Conservation (phyloP, 2,888 invertebrate species). For the Yponomeuta evonymella region DNA sequence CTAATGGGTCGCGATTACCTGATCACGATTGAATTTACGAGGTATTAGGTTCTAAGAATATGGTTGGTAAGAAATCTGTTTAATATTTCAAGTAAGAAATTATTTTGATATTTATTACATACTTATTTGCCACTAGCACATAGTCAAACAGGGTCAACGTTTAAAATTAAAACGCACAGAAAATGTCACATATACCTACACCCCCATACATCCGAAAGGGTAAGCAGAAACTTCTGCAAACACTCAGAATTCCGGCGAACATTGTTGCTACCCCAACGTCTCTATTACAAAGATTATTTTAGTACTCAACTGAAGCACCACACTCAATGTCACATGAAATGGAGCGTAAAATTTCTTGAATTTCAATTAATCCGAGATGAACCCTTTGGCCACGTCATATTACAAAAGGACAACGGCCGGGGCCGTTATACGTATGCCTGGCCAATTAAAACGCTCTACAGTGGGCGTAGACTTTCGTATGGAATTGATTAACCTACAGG, state of each 20-base stretch:
- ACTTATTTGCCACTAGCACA: too few relatives aligned
- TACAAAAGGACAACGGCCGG: slow-evolving; percentile 56
- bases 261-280: slow-evolving; percentile 1
- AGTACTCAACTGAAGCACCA: neutral
- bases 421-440: slow-evolving; percentile 38
- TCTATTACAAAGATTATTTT: slow-evolving; percentile 10
- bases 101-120: too few relatives aligned
- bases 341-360: slow-evolving; percentile 35
- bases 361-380: slow-evolving; percentile 58
- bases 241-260: slow-evolving; percentile 29
- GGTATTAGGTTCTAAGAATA: too few relatives aligned
- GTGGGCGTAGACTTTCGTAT: slow-evolving; percentile 26
- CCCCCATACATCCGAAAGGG: neutral
- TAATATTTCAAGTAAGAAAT: too few relatives aligned
- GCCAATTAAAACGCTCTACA: slow-evolving; percentile 52
- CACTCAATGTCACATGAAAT: slow-evolving; percentile 16
- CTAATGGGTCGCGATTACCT: too few relatives aligned
- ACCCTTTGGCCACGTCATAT: slow-evolving; percentile 51
- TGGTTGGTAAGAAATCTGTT: too few relatives aligned
- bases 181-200: neutral
- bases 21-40: too few relatives aligned
- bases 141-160: neutral
- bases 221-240: neutral
- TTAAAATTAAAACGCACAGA: neutral
- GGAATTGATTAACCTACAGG: neutral